Evolutionary conservation across 1,140 invertebrate species (phyloP).

Genomic region (Gonatopus flavifemur): DNA sequence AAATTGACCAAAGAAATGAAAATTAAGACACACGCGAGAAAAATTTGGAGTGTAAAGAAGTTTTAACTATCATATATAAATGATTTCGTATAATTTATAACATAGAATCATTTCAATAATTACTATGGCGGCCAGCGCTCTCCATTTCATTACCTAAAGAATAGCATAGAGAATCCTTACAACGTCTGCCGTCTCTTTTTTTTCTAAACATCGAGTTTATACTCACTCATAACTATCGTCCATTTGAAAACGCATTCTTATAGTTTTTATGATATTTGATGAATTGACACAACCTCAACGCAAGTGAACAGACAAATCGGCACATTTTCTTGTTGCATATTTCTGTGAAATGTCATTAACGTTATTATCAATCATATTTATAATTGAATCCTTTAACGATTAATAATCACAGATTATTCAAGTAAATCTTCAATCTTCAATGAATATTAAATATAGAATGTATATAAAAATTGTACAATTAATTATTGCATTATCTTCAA

Average conservation of each 20-base stretch:
- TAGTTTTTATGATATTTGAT: slow-evolving; percentile 6
- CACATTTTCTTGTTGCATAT: slow-evolving; percentile 31
- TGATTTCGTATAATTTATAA: slow-evolving; percentile 13
- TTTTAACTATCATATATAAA: slow-evolving; percentile 7
- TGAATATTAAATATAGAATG: not conserved
- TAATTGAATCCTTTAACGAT: not conserved
- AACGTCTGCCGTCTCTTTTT: slow-evolving; percentile 7
- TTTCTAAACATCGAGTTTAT: slow-evolving; percentile 14
- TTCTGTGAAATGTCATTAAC: slow-evolving; percentile 5
- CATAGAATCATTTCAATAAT: slow-evolving; percentile 12
- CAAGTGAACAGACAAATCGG: slow-evolving; percentile 50
- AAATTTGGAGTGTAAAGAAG: slow-evolving; percentile 7
- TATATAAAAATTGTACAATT: not conserved
- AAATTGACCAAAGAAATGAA: too few species aligned
- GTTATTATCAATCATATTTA: not conserved
- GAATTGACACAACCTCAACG: slow-evolving; percentile 44
- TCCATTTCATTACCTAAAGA: slow-evolving; percentile 19
- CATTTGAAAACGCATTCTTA: slow-evolving; percentile 3
- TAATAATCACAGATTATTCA: not conserved
- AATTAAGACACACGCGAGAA: too few species aligned
- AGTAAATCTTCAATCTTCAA: not conserved
- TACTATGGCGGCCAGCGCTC: slow-evolving; percentile 25
- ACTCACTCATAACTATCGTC: slow-evolving; percentile 17
- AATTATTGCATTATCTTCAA: not conserved
- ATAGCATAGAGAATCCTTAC: slow-evolving; percentile 8